Base-by-base conservation (phyloP, 2,113 vertebrate genomes). In the Toxostoma redivivum region DNA sequence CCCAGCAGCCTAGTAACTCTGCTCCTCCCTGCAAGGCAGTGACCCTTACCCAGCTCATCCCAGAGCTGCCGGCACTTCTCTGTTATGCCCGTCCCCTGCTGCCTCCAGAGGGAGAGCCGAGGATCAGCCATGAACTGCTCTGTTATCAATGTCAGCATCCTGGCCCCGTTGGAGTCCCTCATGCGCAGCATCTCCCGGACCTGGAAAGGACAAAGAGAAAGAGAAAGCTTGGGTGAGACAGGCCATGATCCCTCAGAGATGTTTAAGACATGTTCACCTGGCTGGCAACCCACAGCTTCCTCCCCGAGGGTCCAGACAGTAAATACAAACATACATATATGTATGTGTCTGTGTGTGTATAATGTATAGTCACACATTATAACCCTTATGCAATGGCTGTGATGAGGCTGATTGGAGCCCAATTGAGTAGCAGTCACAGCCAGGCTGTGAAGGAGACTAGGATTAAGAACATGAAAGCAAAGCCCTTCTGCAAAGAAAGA, bases 91-190 rank as follows among this genome's bases (percentile, higher is more conserved):
- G 99, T 99, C 65, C 99, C 99, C 97, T 99, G 99, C 94, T 99
- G 99, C 92, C 99, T 98, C 99, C 99, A 99, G 81, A 99, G 98
- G 33, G 99, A 99, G 94, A 99, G 98, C 25, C 99, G 99, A 28
- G 99, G 99, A 90, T 99, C 99, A 0, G 99, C 99, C 99, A 99
- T 99, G 82, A 99, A 99, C 97, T 99, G 99, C 83, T 99, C 99
- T 0, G 99, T 99, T 95, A 99, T 99, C 91, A 99, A 73, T 0
- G 99, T 99, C 95, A 99, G 98, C 99, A 99, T 99, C 87, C 99
- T 98, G 82, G 99, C 99, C 35, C 99, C 99, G 0, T 99, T 99
- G 65, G 99, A 99, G 98, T 99, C 99, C 89, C 99, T 98, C 99
- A 99, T 99, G 80, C 99, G 98, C 67, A 99, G 98, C 99, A 99